Conservation (phyloP, 2,113 vertebrate genomes). For the Lepus timidus region DNA sequence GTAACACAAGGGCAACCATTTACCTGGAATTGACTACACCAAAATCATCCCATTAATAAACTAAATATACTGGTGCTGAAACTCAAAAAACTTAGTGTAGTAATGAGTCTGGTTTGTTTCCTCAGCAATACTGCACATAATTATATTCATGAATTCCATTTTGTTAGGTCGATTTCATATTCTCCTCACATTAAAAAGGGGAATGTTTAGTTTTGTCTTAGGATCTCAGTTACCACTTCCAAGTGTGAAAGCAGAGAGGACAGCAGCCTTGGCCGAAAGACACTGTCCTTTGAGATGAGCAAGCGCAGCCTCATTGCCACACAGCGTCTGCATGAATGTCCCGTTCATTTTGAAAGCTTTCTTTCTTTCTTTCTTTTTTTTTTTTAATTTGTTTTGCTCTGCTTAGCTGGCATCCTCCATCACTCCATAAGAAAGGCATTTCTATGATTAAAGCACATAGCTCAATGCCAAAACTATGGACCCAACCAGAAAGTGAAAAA, state of each 20-base stretch:
- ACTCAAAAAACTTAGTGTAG: constrained; percentile 6
- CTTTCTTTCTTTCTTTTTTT: neutral
- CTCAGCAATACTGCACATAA: neutral
- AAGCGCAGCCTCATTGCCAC: neutral
- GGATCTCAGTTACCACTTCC: neutral
- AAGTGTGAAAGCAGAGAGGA: constrained; percentile 41
- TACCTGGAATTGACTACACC: neutral
- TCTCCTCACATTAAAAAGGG: neutral
- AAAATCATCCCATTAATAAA: neutral
- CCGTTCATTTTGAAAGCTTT: neutral
- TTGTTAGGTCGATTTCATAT: neutral
- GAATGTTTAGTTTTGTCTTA: constrained; percentile 19
- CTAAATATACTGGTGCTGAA: neutral
- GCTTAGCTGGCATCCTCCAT: neutral
- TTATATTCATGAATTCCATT: constrained; percentile 50
- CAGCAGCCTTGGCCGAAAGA: neutral
- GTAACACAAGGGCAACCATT: neutral
- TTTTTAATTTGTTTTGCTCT: constrained; percentile 15
- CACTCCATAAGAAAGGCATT: constrained; percentile 22
- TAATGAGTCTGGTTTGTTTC: neutral
- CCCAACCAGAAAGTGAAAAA: constrained; percentile 25
- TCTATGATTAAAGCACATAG: constrained; percentile 36
- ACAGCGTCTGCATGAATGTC: neutral
- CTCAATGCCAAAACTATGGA: constrained; percentile 5
- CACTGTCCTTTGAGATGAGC: neutral